Conservation (phyloP, 1,140 invertebrate genomes). For the Galleria mellonella region DNA sequence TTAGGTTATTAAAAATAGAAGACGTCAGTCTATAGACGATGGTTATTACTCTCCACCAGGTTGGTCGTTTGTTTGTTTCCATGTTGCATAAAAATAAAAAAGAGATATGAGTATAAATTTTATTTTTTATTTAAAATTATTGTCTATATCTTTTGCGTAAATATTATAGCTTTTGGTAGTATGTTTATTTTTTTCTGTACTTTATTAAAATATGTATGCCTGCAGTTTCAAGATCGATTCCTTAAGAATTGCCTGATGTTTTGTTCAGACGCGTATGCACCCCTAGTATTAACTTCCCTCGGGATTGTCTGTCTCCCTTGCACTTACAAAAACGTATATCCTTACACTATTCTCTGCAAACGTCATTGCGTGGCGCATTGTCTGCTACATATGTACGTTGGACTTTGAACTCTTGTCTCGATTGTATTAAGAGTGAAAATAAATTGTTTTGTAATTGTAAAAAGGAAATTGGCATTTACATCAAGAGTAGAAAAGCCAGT, state of each 20-base stretch:
- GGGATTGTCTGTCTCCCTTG: constrained; percentile 29
- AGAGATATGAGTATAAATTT: no score
- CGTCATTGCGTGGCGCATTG: constrained; percentile 72
- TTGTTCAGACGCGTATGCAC: constrained; percentile 54
- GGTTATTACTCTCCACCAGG: no score
- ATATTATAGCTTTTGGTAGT: no score
- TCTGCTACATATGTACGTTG: constrained; percentile 27
- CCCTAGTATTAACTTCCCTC: constrained; percentile 50
- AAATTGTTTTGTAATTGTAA: constrained; percentile 16
- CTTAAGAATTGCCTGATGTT: constrained; percentile 49
- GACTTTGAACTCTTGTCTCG: constrained; percentile 24
- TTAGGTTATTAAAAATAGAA: no score
- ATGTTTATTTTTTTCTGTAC: no score
- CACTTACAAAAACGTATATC: constrained; percentile 18
- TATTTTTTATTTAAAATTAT: no score
- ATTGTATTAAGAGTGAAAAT: constrained; percentile 28
- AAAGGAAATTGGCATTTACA: constrained; percentile 72
- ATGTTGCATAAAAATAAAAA: no score
- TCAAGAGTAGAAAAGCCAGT: constrained; percentile 66
- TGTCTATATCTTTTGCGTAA: no score
- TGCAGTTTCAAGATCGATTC: constrained; percentile 69
- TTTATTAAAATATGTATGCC: no score
- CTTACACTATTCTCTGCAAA: constrained; percentile 43
- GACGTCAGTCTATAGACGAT: no score
- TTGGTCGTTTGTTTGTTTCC: no score